Evolutionary conservation across 2,888 invertebrate genomes (phyloP).

Genomic region (Sminthurinus aureus): DNA sequence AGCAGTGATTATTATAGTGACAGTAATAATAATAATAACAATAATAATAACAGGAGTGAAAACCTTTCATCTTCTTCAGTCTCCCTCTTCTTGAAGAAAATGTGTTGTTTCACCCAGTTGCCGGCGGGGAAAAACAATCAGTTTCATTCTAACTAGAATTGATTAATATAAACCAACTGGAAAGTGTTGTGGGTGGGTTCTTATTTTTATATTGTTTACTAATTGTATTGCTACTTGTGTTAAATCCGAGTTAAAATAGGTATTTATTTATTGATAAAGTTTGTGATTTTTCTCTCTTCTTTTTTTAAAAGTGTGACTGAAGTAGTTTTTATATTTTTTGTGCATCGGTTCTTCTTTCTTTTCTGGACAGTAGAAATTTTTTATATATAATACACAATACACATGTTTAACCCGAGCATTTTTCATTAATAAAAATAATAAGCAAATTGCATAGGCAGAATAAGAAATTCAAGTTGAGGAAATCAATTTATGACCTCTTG

Average conservation of each 20-base stretch:
- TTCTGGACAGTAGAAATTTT: neutral
- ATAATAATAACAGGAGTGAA: no score
- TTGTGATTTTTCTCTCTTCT: no score
- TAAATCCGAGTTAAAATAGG: neutral
- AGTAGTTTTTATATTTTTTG: neutral
- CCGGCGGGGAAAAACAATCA: constrained; percentile 6
- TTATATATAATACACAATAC: no score
- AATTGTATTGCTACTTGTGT: neutral
- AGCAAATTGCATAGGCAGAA: neutral
- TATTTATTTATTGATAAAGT: no score
- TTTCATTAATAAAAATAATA: no score
- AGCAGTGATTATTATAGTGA: neutral
- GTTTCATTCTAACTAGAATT: constrained; percentile 22
- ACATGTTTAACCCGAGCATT: no score
- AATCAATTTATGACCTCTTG: neutral
- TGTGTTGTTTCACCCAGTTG: neutral
- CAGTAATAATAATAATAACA: neutral
- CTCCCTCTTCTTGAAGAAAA: neutral
- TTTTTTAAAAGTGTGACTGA: no score
- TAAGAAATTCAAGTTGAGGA: neutral
- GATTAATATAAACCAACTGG: constrained; percentile 24
- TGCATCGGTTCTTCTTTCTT: constrained; percentile 15
- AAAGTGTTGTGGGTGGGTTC: constrained; percentile 23
- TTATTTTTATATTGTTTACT: neutral
- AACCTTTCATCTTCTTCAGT: neutral